Evolutionary conservation across 2,797 vertebrate genomes (phyloP).

Genomic region (Taeniopygia guttata): DNA sequence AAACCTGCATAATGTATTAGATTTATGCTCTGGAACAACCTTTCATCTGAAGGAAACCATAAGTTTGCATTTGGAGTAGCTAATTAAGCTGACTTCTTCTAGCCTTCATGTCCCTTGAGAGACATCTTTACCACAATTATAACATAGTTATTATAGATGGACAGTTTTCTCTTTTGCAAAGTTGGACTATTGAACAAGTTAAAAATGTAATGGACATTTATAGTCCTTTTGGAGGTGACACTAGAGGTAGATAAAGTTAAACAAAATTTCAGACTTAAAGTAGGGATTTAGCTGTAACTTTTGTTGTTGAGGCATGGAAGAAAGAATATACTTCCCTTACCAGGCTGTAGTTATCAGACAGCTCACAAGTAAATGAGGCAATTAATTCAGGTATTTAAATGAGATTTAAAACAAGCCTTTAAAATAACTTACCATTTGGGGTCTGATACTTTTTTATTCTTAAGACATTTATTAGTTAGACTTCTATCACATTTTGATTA

Average conservation of each 20-base stretch:
- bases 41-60: slow-evolving; percentile 35
- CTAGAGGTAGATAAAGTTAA: not conserved
- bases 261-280: not conserved
- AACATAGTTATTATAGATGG: slow-evolving; percentile 10
- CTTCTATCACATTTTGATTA: not conserved
- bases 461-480: not conserved
- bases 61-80: slow-evolving; percentile 35
- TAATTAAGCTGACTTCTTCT: slow-evolving; percentile 41
- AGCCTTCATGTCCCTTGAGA: not conserved
- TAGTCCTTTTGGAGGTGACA: not conserved
- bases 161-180: not conserved
- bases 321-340: not conserved
- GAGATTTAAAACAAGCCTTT: not conserved
- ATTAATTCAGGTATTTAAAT: not conserved
- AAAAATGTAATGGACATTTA: not conserved
- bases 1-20: slow-evolving; percentile 20
- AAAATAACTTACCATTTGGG: not conserved
- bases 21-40: slow-evolving; percentile 21
- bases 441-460: not conserved
- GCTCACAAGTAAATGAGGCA: not conserved
- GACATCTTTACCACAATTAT: not conserved
- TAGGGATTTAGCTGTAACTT: not conserved
- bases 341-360: not conserved
- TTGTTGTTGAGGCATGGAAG: not conserved
- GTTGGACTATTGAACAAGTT: not conserved